phyloP scores from a whole-genome alignment of 1,140 invertebrate genomes.

The Homarus americanus region DNA sequence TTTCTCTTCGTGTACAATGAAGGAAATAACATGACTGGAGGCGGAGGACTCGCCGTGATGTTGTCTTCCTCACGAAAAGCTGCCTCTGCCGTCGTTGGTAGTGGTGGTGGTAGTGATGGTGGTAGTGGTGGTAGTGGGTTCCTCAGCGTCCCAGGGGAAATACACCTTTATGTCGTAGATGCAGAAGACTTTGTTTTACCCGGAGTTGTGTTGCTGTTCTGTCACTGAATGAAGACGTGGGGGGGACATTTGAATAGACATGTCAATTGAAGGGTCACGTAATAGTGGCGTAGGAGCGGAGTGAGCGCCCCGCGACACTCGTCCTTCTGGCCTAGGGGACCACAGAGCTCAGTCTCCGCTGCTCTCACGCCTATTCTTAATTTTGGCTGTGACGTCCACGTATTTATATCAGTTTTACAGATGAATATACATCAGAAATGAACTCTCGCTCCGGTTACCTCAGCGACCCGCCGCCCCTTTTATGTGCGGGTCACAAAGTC shows the following conservation, averaged over 20 bases:
- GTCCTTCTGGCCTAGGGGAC: background rate
- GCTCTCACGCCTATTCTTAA: slow-evolving; percentile 11
- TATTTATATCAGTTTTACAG: slow-evolving; percentile 54
- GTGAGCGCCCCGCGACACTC: no score
- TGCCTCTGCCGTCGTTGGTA: no score
- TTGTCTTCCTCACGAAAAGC: no score
- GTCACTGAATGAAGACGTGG: slow-evolving; percentile 37
- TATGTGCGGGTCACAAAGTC: background rate
- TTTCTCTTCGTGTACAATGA: no score
- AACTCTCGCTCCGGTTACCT: slow-evolving; percentile 22
- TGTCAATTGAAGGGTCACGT: slow-evolving; percentile 48
- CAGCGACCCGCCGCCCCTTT: background rate
- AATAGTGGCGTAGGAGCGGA: background rate
- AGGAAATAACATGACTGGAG: background rate
- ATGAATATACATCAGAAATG: slow-evolving; percentile 54
- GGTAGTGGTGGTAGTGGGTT: background rate
- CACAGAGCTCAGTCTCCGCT: background rate
- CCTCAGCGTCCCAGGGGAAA: slow-evolving; percentile 27
- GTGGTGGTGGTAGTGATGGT: no score
- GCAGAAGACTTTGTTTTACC: slow-evolving; percentile 37
- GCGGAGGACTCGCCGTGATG: background rate
- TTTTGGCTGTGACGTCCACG: slow-evolving; percentile 28
- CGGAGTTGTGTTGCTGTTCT: no score
- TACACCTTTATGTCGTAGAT: slow-evolving; percentile 31
- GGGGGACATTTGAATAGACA: slow-evolving; percentile 51